These are phyloP conservation scores for Drosophila setifemur DNA, from an alignment of 1,140 invertebrate species.

Conservation along the genomic window DNA sequence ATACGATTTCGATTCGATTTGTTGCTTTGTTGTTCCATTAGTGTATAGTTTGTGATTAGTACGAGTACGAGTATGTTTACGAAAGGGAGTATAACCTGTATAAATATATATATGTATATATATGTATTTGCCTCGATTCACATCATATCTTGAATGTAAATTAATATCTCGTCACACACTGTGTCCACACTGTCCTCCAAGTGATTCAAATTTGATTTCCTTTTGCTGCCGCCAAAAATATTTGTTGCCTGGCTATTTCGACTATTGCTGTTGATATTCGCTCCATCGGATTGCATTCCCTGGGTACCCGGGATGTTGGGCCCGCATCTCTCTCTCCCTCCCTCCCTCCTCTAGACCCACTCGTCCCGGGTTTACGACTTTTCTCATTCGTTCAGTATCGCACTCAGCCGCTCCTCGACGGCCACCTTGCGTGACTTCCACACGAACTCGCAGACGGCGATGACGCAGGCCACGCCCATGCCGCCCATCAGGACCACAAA, in stretches of 20 bases:
- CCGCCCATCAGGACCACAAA: conserved; percentile 97
- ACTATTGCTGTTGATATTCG: conserved; percentile 41
- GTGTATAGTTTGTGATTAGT: conserved; percentile 46
- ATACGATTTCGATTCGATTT: conserved; percentile 61
- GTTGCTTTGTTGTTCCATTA: conserved; percentile 43
- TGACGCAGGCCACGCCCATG: conserved; percentile 93
- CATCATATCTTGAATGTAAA: conserved; percentile 23
- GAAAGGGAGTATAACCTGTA: conserved; percentile 54
- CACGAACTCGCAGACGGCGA: conserved; percentile 95
- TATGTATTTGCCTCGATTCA: conserved; percentile 16
- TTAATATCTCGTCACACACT: conserved; percentile 40
- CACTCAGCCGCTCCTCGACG: conserved; percentile 92
- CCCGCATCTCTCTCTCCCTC: background rate
- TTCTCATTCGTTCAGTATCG: conserved; percentile 81
- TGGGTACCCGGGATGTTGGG: conserved; percentile 15
- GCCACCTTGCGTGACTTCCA: conserved; percentile 97
- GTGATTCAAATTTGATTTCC: conserved; percentile 46
- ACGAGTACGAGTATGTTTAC: conserved; percentile 35
- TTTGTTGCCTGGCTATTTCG: too few relatives aligned
- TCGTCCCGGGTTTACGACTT: conserved; percentile 75
- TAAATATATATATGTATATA: conserved; percentile 38
- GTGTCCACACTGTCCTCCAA: conserved; percentile 7
- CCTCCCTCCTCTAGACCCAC: conserved; percentile 59
- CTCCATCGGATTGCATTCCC: conserved; percentile 19
- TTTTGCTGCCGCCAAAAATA: too few relatives aligned